Percentiles rank a stretch among this genome's conserved stretches.
Conservation (phyloP, 1,140 invertebrate species). For the Melanaphis sacchari region DNA sequence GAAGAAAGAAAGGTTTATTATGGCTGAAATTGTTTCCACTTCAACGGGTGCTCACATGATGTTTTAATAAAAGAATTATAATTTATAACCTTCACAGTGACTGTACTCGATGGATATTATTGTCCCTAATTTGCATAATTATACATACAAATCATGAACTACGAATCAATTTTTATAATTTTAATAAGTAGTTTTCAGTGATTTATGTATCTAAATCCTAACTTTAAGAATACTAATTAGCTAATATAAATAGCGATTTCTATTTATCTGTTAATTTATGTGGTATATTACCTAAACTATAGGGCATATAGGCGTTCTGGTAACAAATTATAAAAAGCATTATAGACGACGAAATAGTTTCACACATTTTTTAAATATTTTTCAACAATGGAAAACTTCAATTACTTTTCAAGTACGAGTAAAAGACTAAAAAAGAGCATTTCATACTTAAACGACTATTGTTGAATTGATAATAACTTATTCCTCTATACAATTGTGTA, state of each 20-base stretch:
- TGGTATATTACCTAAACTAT: not conserved
- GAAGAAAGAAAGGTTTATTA: not conserved
- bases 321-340: not conserved
- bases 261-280: not conserved
- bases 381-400: not conserved
- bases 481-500: not conserved
- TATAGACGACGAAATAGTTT: not conserved
- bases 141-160: not conserved
- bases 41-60: not conserved
- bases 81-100: not conserved
- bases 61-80: not conserved
- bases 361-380: not conserved
- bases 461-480: not conserved
- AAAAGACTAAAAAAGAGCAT: not conserved
- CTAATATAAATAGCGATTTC: not conserved
- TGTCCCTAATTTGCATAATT: not conserved
- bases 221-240: not conserved
- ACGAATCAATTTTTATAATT: not conserved
- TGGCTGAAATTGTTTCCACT: not conserved
- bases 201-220: not conserved
- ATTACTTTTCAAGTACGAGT: not conserved
- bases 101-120: not conserved
- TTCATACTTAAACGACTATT: slow-evolving; percentile 2
- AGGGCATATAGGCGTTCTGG: not conserved
- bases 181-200: not conserved